A percentile compares a stretch with the other conserved stretches of the same genome.
Evolutionary conservation across 2,888 invertebrate species (phyloP).

Genomic region (Eurytoma californica): DNA sequence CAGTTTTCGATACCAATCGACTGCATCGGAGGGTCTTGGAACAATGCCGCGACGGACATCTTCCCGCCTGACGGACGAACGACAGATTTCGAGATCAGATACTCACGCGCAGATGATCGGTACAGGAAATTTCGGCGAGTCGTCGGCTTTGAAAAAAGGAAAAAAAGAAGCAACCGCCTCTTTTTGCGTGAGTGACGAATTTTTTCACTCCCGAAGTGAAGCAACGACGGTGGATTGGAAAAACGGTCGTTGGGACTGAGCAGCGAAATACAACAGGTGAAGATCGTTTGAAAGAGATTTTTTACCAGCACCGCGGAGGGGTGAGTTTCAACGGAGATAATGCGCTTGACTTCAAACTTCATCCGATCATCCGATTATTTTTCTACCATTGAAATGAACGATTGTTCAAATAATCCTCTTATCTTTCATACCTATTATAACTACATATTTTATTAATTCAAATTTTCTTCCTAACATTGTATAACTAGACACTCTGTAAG

Average conservation of each 20-base stretch:
- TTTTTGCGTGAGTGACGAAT: not conserved
- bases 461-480: not conserved
- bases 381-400: not conserved
- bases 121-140: constrained; percentile 5
- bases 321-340: not conserved
- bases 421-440: not conserved
- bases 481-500: not conserved
- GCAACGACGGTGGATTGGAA: not conserved
- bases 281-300: constrained; percentile 24
- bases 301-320: not conserved
- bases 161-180: constrained; percentile 18
- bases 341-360: constrained; percentile 19
- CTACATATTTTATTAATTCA: not conserved
- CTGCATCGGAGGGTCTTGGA: constrained; percentile 4
- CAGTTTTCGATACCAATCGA: constrained; percentile 42
- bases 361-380: not conserved
- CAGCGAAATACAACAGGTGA: constrained; percentile 28
- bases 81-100: constrained; percentile 31
- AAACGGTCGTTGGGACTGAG: constrained; percentile 8
- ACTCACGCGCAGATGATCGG: constrained; percentile 23
- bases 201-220: constrained; percentile 16
- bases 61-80: not conserved
- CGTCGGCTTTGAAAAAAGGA: constrained; percentile 9
- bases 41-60: constrained; percentile 24
- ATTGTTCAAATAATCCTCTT: not conserved